Evolutionary conservation across 1,140 invertebrate species (phyloP).

Genomic region (Bombus confusus): DNA sequence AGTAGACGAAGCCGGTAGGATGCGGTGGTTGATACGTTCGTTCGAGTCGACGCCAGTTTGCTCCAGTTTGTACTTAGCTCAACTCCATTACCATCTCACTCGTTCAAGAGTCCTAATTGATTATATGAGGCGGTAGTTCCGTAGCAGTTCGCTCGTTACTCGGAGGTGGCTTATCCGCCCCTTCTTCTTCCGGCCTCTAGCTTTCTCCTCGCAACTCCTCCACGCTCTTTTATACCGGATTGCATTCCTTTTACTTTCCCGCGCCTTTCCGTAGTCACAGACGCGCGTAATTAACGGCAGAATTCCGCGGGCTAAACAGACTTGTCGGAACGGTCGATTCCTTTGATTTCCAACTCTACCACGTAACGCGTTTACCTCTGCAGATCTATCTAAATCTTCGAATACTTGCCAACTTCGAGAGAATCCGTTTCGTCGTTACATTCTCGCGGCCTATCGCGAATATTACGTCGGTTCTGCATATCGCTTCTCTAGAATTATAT

Average conservation of each 20-base stretch:
- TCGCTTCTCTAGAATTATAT: too few species aligned
- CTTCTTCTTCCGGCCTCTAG: conserved; percentile 53
- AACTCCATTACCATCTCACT: conserved; percentile 77
- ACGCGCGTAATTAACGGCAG: conserved; percentile 27
- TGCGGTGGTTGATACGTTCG: conserved; percentile 52
- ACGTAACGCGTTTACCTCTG: background rate
- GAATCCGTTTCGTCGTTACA: background rate
- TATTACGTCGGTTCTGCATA: background rate
- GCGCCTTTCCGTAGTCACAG: background rate
- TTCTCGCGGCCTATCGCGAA: background rate
- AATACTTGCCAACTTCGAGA: background rate
- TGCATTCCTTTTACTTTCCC: conserved; percentile 38
- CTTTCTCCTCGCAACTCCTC: conserved; percentile 35
- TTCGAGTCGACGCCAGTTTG: conserved; percentile 68
- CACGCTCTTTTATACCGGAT: background rate
- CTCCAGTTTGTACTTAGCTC: conserved; percentile 74
- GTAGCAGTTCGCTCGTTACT: conserved; percentile 70
- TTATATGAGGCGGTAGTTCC: conserved; percentile 74
- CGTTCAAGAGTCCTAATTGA: conserved; percentile 76
- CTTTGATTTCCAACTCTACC: background rate
- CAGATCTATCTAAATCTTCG: background rate
- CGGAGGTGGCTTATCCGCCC: conserved; percentile 63
- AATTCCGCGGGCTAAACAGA: background rate
- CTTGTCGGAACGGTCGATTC: background rate
- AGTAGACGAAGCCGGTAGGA: conserved; percentile 7